A percentile compares a stretch with the other conserved stretches of the same genome.
These are phyloP conservation scores for Casuarius casuarius DNA, from an alignment of 2,113 vertebrate genomes.

Conservation along the genomic window DNA sequence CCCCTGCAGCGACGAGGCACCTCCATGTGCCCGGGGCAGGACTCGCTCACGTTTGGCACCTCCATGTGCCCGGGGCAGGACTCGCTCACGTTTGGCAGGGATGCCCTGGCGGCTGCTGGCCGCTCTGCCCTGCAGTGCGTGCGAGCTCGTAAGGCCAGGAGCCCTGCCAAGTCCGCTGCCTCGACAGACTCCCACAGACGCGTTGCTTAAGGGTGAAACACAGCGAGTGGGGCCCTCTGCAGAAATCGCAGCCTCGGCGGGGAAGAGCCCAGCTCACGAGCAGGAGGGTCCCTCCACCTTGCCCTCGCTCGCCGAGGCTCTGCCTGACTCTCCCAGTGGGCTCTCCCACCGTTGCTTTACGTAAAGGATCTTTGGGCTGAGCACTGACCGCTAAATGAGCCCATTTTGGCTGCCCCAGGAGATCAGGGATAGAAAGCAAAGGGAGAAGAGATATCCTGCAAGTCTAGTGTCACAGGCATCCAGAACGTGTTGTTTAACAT, in stretches of 20 bases:
- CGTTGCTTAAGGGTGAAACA: not conserved
- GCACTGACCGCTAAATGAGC: not conserved
- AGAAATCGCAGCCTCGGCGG: not conserved
- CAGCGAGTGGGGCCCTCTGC: not conserved
- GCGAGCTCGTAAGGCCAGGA: not conserved
- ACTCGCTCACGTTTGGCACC: not conserved
- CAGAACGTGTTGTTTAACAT: not conserved
- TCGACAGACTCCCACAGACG: not conserved
- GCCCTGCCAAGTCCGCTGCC: not conserved
- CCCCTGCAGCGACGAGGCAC: not conserved
- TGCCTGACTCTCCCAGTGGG: not conserved
- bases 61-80: not conserved
- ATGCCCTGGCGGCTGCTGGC: not conserved
- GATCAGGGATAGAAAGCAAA: not conserved
- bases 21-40: not conserved
- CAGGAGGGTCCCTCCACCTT: not conserved
- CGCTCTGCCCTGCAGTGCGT: not conserved
- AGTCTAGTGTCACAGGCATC: not conserved
- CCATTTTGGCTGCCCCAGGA: fast-evolving
- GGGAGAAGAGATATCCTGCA: not conserved
- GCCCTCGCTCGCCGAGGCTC: fast-evolving
- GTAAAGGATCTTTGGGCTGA: not conserved
- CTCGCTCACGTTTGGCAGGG: not conserved
- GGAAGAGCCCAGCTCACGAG: fast-evolving
- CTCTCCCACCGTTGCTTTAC: not conserved